These are phyloP conservation scores for Drosophila formosana DNA, from an alignment of 2,888 invertebrate species.

Conservation along the genomic window DNA sequence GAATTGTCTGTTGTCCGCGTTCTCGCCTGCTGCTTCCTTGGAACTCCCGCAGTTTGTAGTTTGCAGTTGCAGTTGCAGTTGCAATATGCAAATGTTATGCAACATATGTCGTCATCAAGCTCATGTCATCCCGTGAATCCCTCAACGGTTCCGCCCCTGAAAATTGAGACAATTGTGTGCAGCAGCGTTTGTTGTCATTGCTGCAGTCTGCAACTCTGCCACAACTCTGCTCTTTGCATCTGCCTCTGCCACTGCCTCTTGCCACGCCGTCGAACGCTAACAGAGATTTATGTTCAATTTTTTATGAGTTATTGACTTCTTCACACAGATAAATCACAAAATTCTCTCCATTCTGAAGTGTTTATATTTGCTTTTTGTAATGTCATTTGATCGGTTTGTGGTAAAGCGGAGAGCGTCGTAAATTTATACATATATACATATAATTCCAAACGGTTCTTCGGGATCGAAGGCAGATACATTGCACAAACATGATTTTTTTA, in stretches of 20 bases:
- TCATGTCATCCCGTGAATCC: conserved; percentile 37
- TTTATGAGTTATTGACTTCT: conserved; percentile 82
- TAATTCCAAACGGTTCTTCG: not conserved
- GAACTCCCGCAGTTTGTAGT: conserved; percentile 35
- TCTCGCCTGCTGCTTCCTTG: conserved; percentile 20
- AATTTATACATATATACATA: not conserved
- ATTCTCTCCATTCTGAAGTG: conserved; percentile 76
- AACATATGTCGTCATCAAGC: conserved; percentile 63
- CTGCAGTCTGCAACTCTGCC: conserved; percentile 9
- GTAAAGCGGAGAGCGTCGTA: not conserved
- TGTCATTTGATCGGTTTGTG: conserved; percentile 6
- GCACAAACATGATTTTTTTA: not conserved
- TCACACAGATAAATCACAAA: conserved; percentile 81
- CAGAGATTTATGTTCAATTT: conserved; percentile 79
- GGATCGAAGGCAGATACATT: not conserved
- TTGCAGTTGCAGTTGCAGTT: conserved; percentile 13
- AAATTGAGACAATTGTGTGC: conserved; percentile 49
- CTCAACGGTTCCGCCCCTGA: conserved; percentile 29
- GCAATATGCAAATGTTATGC: conserved; percentile 74
- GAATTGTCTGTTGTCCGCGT: not conserved
- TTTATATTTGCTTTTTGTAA: conserved; percentile 71
- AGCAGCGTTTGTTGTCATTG: conserved; percentile 16
- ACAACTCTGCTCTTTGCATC: no score
- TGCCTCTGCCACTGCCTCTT: conserved; percentile 12
- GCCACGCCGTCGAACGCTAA: conserved; percentile 29